Conservation (phyloP, 2,113 vertebrate genomes). For the Dromiciops gliroides region DNA sequence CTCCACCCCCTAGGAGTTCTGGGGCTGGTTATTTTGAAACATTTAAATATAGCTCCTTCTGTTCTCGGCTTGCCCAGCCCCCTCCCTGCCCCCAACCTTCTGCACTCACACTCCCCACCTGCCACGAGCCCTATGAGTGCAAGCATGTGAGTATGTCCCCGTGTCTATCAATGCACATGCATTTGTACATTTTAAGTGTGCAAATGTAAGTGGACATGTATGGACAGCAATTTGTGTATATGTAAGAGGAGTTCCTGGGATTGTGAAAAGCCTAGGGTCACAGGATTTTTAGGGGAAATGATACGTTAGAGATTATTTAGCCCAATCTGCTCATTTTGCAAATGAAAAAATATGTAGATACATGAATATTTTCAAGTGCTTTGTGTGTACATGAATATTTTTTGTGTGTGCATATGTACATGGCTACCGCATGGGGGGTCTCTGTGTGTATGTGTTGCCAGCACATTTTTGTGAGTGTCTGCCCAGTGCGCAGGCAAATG, state of each 20-base stretch:
- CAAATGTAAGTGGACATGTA: background rate
- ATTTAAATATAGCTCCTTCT: background rate
- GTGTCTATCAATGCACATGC: accelerated
- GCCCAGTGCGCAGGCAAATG: background rate
- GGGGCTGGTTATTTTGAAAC: background rate
- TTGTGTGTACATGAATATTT: too few relatives aligned
- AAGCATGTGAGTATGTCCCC: background rate
- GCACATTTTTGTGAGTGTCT: background rate
- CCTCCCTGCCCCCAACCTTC: background rate
- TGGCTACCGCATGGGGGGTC: too few relatives aligned
- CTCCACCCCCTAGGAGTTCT: background rate
- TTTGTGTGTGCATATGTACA: background rate
- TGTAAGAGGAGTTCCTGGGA: too few relatives aligned
- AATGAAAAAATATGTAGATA: too few relatives aligned
- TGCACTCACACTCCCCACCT: background rate
- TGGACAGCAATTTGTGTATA: too few relatives aligned
- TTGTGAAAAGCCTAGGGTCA: background rate
- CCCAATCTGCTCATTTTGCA: too few relatives aligned
- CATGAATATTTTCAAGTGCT: too few relatives aligned
- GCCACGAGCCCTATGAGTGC: background rate
- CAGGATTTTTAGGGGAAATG: too few relatives aligned
- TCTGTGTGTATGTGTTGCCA: background rate
- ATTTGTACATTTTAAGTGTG: background rate
- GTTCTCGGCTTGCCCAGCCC: background rate
- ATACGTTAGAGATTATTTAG: too few relatives aligned